Evolutionary conservation across 2,888 invertebrate species (phyloP), one percentile per base, ranked within the genome.

Genomic region (Meta bourneti): DNA sequence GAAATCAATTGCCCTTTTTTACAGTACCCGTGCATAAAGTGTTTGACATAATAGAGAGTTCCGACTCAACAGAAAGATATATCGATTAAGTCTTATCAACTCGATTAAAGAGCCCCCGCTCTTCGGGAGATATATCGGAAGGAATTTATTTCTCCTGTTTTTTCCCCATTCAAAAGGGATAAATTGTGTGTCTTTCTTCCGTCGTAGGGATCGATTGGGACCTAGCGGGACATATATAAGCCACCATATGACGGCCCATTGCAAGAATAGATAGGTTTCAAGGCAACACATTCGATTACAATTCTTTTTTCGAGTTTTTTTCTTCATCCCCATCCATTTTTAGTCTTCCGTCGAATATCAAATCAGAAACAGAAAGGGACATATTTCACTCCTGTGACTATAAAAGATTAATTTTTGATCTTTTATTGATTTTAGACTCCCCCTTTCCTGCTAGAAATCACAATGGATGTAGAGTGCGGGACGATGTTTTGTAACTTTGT

Each of bases 71-170:
- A 79, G 54, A 54, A 20, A 80, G 74, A 79, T 2, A 79, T 51
- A 80, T 88, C 80, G 88, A 88, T 88, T 81, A 49, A 74, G 71
- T 88, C 88, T 88, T 88, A 88, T 88, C 88, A 88, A 49, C 74
- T 88, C 88, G 74, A 88, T 88, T 88, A 80, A 79, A 88, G 74
- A 80, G 72, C 16, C 61, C 61, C 61, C 13, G 20, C 61, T 34
- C 75, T 54, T 72, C 79, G 61, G 34, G 78, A 16, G 20, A 49
- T 79, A 71, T 61, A 88, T 80, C 86, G 71, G 70, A 52, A 20
- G 70, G 13, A 75, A 52, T 80, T 71, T 72, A 34, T 19, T n/a
- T 19, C 49, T 16, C 54, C 13, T 20, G 19, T 51, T 88, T 34
- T 34, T 61, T 61, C 61, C 78, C 79, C 80, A 80, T 88, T 88